Evolutionary conservation across 2,888 invertebrate species (phyloP).

Genomic region (Pinctada fucata): DNA sequence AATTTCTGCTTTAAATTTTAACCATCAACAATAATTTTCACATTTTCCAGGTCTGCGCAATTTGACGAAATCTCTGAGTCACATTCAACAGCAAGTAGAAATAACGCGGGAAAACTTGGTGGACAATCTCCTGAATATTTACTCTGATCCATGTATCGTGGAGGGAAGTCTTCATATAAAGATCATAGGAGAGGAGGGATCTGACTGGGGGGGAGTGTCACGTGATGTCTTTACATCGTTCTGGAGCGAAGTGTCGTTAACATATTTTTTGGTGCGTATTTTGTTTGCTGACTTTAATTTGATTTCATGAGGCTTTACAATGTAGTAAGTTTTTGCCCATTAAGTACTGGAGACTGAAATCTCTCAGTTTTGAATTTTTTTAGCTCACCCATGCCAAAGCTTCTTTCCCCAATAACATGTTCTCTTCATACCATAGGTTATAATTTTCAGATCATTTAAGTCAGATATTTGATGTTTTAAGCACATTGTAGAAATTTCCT

Average conservation of each 20-base stretch:
- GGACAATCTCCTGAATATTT: slow-evolving; percentile 39
- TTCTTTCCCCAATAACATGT: no score
- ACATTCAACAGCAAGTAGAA: slow-evolving; percentile 25
- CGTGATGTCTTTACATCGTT: slow-evolving; percentile 48
- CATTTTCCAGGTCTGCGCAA: slow-evolving; percentile 17
- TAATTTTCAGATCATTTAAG: no score
- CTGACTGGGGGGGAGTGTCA: slow-evolving; percentile 47
- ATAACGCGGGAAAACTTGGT: slow-evolving; percentile 40
- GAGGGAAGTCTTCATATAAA: slow-evolving; percentile 39
- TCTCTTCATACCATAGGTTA: no score
- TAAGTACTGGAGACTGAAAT: no score
- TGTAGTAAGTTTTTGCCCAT: no score
- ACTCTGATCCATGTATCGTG: slow-evolving; percentile 43
- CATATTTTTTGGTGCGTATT: slow-evolving; percentile 27
- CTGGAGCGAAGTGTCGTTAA: slow-evolving; percentile 33
- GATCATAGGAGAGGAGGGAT: slow-evolving; percentile 46
- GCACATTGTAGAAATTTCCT: no score
- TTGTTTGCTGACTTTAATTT: background rate
- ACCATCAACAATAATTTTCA: no score
- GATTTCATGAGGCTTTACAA: no score
- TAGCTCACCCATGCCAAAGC: no score
- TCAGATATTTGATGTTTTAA: no score
- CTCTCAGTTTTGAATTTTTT: no score
- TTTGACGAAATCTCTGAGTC: slow-evolving; percentile 21
- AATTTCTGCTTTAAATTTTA: no score